Conservation (phyloP, 1,140 invertebrate species). For the Colletes latitarsis region DNA sequence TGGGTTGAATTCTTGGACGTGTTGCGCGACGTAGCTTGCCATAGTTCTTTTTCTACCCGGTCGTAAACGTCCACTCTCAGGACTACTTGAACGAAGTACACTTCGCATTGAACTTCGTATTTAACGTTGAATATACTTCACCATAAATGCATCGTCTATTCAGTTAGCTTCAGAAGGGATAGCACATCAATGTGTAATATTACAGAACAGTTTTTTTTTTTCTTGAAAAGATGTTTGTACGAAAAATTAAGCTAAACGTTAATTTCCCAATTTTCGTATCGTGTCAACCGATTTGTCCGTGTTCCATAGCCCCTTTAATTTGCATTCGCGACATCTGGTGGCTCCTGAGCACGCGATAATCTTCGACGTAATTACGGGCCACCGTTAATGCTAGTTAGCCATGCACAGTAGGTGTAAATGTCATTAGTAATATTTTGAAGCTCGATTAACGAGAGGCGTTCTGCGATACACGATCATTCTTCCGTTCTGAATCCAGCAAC, state of each 20-base stretch:
- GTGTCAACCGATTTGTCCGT: not conserved
- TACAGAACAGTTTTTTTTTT: too few species aligned
- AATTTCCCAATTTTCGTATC: too few species aligned
- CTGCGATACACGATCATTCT: constrained; percentile 16
- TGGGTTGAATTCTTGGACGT: not conserved
- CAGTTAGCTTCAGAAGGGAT: too few species aligned
- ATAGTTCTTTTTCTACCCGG: not conserved
- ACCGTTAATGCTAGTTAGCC: not conserved
- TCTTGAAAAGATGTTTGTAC: too few species aligned
- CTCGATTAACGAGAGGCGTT: not conserved
- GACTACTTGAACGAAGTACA: not conserved
- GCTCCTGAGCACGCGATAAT: not conserved
- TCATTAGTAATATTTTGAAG: constrained; percentile 16
- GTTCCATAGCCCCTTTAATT: constrained; percentile 2
- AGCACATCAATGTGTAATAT: too few species aligned
- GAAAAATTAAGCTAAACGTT: too few species aligned
- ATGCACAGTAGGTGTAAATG: constrained; percentile 7
- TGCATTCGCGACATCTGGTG: constrained; percentile 1
- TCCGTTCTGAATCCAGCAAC: constrained; percentile 36
- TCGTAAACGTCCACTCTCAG: too few species aligned
- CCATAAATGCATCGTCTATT: too few species aligned
- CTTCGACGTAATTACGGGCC: not conserved
- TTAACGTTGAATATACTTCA: too few species aligned
- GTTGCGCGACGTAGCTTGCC: not conserved
- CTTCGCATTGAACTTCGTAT: too few species aligned